Evolutionary conservation across 2,797 vertebrate species (phyloP), one percentile per base, ranked within the genome.

Genomic region (Gouania willdenowi): DNA sequence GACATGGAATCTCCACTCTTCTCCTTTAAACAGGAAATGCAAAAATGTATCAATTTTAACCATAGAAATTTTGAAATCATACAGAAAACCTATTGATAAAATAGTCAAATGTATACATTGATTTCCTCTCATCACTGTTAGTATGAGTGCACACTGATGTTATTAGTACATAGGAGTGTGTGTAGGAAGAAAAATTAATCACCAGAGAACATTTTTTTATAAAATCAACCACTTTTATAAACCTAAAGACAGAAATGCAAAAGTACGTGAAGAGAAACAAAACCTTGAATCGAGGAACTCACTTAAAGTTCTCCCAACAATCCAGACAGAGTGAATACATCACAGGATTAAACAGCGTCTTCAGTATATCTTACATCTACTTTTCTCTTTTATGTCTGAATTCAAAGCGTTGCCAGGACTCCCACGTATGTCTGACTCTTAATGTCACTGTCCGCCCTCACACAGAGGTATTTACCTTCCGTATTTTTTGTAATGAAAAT

Each of bases 331-430:
- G 19, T 48, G 40, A 65, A 58, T 48, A 46, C 59, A 70, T 65
- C 61, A 43, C 34, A 49, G 55, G 65, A 79, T 77, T 61, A 77
- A 73, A 70, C 46, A 48, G 12, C 20, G 41, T 43, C 30, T 30
- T 26, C 44, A 40, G 23, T 43, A 12, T 66, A 70, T 77, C 49
- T 53, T 41, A 37, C 62, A 68, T 75, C 56, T 55, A 43, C 30
- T 42, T 80, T 76, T 69, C 75, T 66, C 62, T 81, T 85, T 85
- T 48, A 81, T 75, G 72, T 66, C 33, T 60, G 43, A 61, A 73
- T 75, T 83, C 75, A 86, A 82, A 80, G 72, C 72, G 47, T 59
- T 57, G 50, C 43, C 22, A 34, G 50, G 56, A 65, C 79, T 66
- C 79, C 74, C 50, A 80, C 72, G n/a, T 57, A 35, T 6, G 69